These are phyloP conservation scores for Formica selysi DNA, from an alignment of 1,140 invertebrate genomes.

Conservation along the genomic window DNA sequence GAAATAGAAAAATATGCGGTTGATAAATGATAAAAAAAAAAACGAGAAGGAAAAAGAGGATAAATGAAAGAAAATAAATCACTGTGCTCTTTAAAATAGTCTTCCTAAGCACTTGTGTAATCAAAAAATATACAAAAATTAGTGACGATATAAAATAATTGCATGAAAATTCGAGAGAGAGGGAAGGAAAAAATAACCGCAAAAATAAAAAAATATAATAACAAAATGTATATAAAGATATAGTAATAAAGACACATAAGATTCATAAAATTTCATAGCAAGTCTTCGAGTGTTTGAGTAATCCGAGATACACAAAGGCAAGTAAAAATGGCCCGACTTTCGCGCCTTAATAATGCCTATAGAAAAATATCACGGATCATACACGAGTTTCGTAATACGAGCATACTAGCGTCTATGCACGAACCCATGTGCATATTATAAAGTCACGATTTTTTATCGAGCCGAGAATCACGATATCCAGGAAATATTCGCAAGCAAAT, in stretches of 20 bases:
- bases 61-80: background rate
- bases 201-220: background rate
- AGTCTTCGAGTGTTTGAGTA: background rate
- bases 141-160: slow-evolving; percentile 7
- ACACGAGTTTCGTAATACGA: background rate
- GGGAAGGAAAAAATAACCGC: background rate
- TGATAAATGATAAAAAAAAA: background rate
- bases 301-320: background rate
- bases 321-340: background rate
- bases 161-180: slow-evolving; percentile 2
- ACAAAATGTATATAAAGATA: background rate
- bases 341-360: background rate
- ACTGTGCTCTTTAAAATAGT: background rate
- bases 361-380: background rate
- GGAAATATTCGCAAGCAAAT: background rate
- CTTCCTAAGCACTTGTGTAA: background rate
- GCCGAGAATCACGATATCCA: background rate
- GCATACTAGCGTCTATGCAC: background rate
- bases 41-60: no score
- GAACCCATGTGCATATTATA: slow-evolving; percentile 16
- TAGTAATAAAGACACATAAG: background rate
- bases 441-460: background rate
- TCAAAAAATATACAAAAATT: background rate
- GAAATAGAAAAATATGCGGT: background rate
- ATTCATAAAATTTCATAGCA: background rate